A percentile compares a stretch with the other conserved stretches of the same genome.
Conservation (phyloP, 2,113 vertebrate genomes). For the Symphodus melops region DNA sequence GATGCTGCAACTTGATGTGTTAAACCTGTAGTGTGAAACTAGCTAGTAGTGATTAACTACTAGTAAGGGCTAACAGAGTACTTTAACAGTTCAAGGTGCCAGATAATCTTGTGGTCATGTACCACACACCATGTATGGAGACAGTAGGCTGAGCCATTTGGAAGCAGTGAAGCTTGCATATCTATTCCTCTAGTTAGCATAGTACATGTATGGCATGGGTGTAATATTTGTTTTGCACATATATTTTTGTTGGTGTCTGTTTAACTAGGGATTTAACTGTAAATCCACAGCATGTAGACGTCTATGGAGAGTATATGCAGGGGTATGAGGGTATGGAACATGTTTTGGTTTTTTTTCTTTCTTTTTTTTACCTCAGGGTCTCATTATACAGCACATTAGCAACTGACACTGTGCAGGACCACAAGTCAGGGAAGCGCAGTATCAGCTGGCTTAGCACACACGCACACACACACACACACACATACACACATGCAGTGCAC, state of each 20-base stretch:
- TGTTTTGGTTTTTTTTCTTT: neutral
- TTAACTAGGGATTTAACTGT: neutral
- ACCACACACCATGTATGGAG: too few species aligned
- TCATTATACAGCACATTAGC: constrained; percentile 56
- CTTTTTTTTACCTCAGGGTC: constrained; percentile 42
- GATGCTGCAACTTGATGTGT: too few species aligned
- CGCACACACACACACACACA: neutral
- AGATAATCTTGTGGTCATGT: too few species aligned
- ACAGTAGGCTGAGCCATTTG: too few species aligned
- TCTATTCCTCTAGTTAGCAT: neutral
- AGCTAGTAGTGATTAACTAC: too few species aligned
- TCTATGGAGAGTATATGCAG: neutral
- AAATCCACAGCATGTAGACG: neutral
- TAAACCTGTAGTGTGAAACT: too few species aligned
- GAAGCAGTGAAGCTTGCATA: neutral
- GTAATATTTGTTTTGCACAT: neutral
- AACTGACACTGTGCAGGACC: constrained; percentile 45
- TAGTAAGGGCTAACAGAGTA: too few species aligned
- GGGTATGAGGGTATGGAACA: neutral
- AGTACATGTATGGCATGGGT: neutral
- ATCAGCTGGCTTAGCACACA: constrained; percentile 29
- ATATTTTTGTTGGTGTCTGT: neutral
- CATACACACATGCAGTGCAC: neutral
- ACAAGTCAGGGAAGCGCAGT: constrained; percentile 27
- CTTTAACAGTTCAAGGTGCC: too few species aligned